Percentiles rank a stretch among this genome's conserved stretches.
Evolutionary conservation across 2,113 vertebrate genomes (phyloP).

Genomic region (Callionymus lyra): DNA sequence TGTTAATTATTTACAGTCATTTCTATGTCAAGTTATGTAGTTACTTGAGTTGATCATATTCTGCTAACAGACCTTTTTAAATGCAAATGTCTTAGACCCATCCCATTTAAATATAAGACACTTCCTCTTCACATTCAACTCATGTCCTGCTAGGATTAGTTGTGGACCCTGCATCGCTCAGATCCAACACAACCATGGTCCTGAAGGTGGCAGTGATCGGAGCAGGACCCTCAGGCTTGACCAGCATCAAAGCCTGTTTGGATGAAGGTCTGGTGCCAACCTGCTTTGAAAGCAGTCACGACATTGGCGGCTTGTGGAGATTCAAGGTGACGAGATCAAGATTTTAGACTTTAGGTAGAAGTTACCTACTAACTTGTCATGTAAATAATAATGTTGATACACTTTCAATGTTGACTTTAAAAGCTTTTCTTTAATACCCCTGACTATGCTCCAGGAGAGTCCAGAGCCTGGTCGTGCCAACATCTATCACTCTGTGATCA

Average conservation of each 20-base stretch:
- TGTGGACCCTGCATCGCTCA: too few relatives aligned
- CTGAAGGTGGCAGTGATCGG: slow-evolving; percentile 68
- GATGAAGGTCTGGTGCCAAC: slow-evolving; percentile 73
- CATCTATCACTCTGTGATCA: slow-evolving; percentile 59
- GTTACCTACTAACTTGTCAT: too few relatives aligned
- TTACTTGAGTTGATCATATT: too few relatives aligned
- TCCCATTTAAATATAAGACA: too few relatives aligned
- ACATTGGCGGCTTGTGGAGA: slow-evolving; percentile 76
- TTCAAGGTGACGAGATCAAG: slow-evolving; percentile 53
- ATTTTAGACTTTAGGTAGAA: too few relatives aligned
- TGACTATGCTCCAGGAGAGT: slow-evolving; percentile 12
- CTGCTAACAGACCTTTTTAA: too few relatives aligned
- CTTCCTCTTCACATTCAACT: too few relatives aligned
- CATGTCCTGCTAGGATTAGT: too few relatives aligned
- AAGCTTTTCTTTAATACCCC: background rate
- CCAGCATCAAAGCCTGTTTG: slow-evolving; percentile 72
- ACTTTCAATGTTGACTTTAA: background rate
- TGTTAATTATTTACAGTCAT: too few relatives aligned
- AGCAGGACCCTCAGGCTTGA: slow-evolving; percentile 66
- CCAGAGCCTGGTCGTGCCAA: slow-evolving; percentile 28
- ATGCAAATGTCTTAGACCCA: too few relatives aligned
- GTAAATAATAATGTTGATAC: background rate
- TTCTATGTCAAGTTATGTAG: too few relatives aligned
- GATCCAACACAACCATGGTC: slow-evolving; percentile 16
- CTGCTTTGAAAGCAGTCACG: slow-evolving; percentile 72